Evolutionary conservation across 1,140 invertebrate genomes (phyloP), one percentile per base, ranked within the genome.

Genomic region (Ruditapes philippinarum): DNA sequence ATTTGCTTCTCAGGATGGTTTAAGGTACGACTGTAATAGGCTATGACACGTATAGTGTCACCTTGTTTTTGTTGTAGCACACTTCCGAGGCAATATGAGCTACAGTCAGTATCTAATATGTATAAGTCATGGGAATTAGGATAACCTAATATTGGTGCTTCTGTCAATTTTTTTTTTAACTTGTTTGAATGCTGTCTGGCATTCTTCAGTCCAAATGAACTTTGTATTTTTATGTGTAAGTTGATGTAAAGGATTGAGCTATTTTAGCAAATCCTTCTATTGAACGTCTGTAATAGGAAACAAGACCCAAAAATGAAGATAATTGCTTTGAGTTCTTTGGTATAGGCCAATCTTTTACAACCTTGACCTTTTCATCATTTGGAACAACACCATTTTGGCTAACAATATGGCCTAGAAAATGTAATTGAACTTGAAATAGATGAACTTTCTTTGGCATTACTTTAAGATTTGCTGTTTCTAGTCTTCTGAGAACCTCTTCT

Each of bases 361-460:
- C 93, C 31, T 88, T 57, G n/a, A 96, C 86, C 87, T 96, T 96
- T 14, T 94, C 92, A 0, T 95, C 95, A 91, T 96, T 94, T 0
- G 94, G 90, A 38, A 90, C 65, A 2, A 96, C 33, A 14, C 96
- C 96, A 22, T 94, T 70, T n/a, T 51, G 62, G 62, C 70, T 60
- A 19, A 95, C 83, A n/a, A 89, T 42, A 51, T 93, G 88, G 70
- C 94, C 92, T 28, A 95, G 51, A 65, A 91, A 90, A 12, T 81
- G 78, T 11, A 92, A 36, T 79, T 78, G 14, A n/a, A 80, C 28
- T 7, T 65, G 17, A 19, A 79, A 36, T n/a, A 89, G 45, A 45
- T 51, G n/a, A 25, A 33, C 28, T 89, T 91, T 91, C n/a, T 68
- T 38, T 38, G 57, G 12, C 38, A 88, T 90, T 14, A 90, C 51